Evolutionary conservation across 2,888 invertebrate genomes (phyloP), one percentile per base, ranked within the genome.

Genomic region (Apamea sordens): DNA sequence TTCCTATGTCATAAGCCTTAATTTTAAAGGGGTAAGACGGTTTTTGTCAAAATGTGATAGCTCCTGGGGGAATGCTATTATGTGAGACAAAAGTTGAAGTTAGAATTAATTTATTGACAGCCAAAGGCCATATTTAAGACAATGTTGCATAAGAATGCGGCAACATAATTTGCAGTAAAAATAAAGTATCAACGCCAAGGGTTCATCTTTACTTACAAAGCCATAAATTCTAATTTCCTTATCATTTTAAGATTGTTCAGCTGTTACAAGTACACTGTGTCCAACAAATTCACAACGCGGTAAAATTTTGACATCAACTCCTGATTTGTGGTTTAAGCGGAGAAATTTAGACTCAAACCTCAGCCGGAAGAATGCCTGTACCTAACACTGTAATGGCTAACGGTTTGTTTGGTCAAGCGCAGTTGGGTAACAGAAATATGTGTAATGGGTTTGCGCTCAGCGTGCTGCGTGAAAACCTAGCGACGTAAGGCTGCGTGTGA

Each of bases 361-460:
- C 18, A 73, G 28, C 44, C 21, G 32, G 67, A 82, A 86, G 73
- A 77, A 82, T 73, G 73, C 24, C 18, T 56, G 71, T 63, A 64
- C 44, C 61, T 65, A 85, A 85, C 44, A 53, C 56, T 86, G 71
- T 65, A 76, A 74, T 76, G 64, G 73, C 36, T 86, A 79, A 82
- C 83, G 85, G 82, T 84, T 74, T 76, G 64, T 76, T 75, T 76
- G 80, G 50, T 76, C 80, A 86, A 70, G 64, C 73, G 67, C 86
- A 76, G 84, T 76, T 18, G 79, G 63, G 75, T 76, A 53, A 73
- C 70, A 74, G 70, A 67, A 83, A 70, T 84, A 86, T 83, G 56
- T 75, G 56, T 73, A 71, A 75, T 86, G 74, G 32, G 21, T 74
- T 61, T 64, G 59, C n/a, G 61, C 73, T 50, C 77, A 82, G 83